Evolutionary conservation across 2,113 vertebrate genomes (phyloP), one percentile per base, ranked within the genome.

Genomic region (Ictidomys tridecemlineatus): DNA sequence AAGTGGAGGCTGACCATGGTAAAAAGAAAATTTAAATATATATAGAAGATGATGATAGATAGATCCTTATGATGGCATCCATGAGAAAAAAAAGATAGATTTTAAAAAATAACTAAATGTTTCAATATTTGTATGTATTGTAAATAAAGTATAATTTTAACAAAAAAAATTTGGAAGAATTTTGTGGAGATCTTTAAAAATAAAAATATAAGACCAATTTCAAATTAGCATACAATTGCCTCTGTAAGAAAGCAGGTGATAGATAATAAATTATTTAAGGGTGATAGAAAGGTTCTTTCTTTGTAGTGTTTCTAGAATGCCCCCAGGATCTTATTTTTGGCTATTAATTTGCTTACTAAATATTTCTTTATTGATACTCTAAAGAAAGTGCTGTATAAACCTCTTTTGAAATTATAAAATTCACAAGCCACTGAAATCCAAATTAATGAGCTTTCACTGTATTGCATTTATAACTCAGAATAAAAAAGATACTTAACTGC

Each of bases 401-500:
- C 8, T n/a, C 30, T 65, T 92, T 85, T 34, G 88, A 84, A 90
- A 92, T 69, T 73, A 77, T n/a, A 76, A 70, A 91, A 77, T 58
- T 77, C 51, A 80, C 2, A 61, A 89, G 34, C 8, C 8, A 17
- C 2, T 73, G 58, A 91, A 92, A 92, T 82, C 56, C n/a, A 85
- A 95, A 85, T 63, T 53, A 90, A 94, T 92, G 53, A 90, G 39
- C 58, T 88, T 91, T 82, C 61, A 78, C 11, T 30, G 4, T 24
- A 85, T 13, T 61, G 8, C 9, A 67, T 85, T 79, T 89, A 63
- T 90, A 65, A 94, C 53, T 95, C 26, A 8, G 42, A 95, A 80
- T 94, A 67, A 37, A 93, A 45, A 95, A 89, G 26, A 73, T 85
- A 45, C 65, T 94, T 91, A 92, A 61, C 39, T 73, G 26, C 86